Percentiles rank a stretch among this genome's conserved stretches.
Evolutionary conservation across 1,140 invertebrate genomes (phyloP).

Genomic region (Brachionus calyciflorus): DNA sequence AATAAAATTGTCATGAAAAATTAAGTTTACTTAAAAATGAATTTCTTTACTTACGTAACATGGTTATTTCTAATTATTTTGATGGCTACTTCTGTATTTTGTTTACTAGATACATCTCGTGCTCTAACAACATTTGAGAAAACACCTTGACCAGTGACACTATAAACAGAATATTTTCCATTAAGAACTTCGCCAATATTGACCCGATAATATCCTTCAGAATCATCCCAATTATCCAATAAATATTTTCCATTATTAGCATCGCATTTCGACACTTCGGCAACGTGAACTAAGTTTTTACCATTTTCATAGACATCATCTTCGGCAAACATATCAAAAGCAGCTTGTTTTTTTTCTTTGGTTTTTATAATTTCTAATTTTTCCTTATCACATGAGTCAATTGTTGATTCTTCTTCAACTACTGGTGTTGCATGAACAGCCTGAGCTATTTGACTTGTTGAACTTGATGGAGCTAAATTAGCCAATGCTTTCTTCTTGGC

Average conservation of each 20-base stretch:
- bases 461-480: background rate
- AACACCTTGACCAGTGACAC: constrained; percentile 96
- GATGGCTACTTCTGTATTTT: constrained; percentile 87
- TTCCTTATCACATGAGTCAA: constrained; percentile 33
- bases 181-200: constrained; percentile 91
- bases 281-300: constrained; percentile 64
- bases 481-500: constrained; percentile 13
- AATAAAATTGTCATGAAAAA: no score
- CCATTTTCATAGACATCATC: constrained; percentile 36
- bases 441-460: constrained; percentile 13
- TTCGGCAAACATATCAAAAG: constrained; percentile 47
- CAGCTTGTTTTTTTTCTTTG: constrained; percentile 23
- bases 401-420: constrained; percentile 42
- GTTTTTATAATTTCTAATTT: constrained; percentile 43
- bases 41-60: constrained; percentile 92
- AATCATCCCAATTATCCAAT: constrained; percentile 99
- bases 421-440: background rate
- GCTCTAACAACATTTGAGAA: constrained; percentile 97
- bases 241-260: constrained; percentile 78
- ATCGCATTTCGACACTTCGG: constrained; percentile 67
- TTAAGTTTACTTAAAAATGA: background rate
- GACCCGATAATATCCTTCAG: constrained; percentile 95
- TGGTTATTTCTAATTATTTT: constrained; percentile 99
- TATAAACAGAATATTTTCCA: constrained; percentile 85
- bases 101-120: constrained; percentile 74